Evolutionary conservation across 2,113 vertebrate genomes (phyloP), one percentile per base, ranked within the genome.

Genomic region (Cygnus buccinator): DNA sequence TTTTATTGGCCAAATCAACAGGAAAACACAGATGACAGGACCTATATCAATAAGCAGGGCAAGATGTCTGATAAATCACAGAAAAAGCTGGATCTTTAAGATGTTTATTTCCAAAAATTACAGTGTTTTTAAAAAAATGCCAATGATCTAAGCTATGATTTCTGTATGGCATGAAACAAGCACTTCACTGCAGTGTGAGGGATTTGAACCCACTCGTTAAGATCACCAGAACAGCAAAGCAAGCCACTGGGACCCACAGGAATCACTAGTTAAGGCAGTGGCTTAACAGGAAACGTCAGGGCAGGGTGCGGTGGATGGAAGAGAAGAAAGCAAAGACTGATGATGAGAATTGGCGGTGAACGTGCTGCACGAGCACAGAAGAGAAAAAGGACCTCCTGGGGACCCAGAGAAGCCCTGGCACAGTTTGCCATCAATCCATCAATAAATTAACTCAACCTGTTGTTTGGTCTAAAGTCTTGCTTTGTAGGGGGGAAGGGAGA

Each of bases 1-100:
- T 84, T 66, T 80, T 59, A 74, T 21, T 84, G 68, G 77, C 46
- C 41, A 90, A 83, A 86, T 50, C 50, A 84, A 44, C 33, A 77
- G 23, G 25, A 54, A 89, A 90, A 88, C 25, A 89, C 26, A 76
- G n/a, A 70, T 46, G 17, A 89, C 10, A 59, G 33, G 54, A 75
- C 3, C 43, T 72, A 3, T 23, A 75, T 19, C 43, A 75, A 43
- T 71, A 88, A 83, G 23, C 0, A 2, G 23, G 26, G 29, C 20
- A 78, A 17, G 10, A 13, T n/a, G 23, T 20, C 39, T 79, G 37
- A 68, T 0, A 84, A 31, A 59, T 52, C 12, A 92, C 4, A 63
- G 52, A 0, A 29, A 19, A 65, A 57, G 62, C 48, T 65, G 43
- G 33, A 68, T 48, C 22, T 78, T 84, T 54, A 66, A 77, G 22